phyloP scores from a whole-genome alignment of 2,888 invertebrate species.

The Drosophila putrida region DNA sequence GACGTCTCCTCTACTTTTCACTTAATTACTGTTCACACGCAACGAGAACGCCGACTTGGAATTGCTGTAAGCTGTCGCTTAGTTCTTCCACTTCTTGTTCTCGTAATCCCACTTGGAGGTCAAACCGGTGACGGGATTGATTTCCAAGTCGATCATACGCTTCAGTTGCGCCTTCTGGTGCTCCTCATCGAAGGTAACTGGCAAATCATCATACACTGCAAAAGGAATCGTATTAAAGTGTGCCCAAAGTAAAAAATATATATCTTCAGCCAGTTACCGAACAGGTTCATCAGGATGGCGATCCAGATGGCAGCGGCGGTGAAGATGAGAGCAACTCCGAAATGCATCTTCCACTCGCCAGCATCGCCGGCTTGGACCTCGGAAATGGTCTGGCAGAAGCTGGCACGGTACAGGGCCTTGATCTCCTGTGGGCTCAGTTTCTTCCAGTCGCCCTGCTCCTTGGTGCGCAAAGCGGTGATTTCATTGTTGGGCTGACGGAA shows the following conservation, averaged over 20 bases:
- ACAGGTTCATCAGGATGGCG: conserved; percentile 81
- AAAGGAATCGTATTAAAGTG: background rate
- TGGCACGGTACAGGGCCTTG: conserved; percentile 96
- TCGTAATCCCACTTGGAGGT: conserved; percentile 96
- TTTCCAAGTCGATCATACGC: conserved; percentile 91
- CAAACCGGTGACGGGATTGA: conserved; percentile 93
- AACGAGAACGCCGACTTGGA: conserved; percentile 37
- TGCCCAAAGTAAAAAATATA: background rate
- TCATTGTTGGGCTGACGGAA: conserved; percentile 93
- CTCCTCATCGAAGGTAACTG: conserved; percentile 91
- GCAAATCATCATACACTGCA: conserved; percentile 88
- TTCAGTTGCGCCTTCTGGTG: conserved; percentile 91
- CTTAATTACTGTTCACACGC: conserved; percentile 56
- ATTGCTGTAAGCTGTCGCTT: conserved; percentile 38
- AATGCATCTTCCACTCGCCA: conserved; percentile 85
- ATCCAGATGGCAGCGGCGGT: conserved; percentile 78
- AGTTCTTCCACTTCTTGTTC: conserved; percentile 94
- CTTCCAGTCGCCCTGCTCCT: conserved; percentile 99
- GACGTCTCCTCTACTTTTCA: conserved; percentile 61
- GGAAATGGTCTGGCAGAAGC: conserved; percentile 96
- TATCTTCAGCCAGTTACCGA: conserved; percentile 65
- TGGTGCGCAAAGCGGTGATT: conserved; percentile 91
- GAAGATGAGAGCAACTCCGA: conserved; percentile 86
- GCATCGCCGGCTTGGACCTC: conserved; percentile 90
- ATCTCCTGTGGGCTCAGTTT: conserved; percentile 95